These are phyloP conservation scores for Athene cunicularia DNA, from an alignment of 2,113 vertebrate genomes.

Conservation along the genomic window DNA sequence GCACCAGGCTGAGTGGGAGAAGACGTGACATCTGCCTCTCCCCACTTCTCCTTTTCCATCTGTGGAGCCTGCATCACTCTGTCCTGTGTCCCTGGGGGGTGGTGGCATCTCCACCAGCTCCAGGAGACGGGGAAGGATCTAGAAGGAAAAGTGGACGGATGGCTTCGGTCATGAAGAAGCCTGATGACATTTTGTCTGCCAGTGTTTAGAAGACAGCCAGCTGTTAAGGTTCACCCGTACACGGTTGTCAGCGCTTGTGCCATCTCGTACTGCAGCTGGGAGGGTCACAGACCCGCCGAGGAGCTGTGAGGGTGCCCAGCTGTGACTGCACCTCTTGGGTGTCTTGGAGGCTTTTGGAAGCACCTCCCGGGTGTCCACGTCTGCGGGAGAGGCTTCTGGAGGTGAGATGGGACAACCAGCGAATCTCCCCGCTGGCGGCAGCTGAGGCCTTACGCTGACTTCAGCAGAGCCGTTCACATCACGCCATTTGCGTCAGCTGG, in stretches of 20 bases:
- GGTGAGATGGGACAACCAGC: neutral
- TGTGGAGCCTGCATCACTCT: fast-evolving
- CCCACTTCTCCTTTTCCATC: too few relatives aligned
- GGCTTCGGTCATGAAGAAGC: neutral
- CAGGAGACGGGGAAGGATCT: neutral
- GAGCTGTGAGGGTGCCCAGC: too few relatives aligned
- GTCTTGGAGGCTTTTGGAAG: neutral
- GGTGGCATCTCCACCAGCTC: neutral
- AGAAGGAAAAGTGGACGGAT: too few relatives aligned
- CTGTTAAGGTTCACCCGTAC: fast-evolving
- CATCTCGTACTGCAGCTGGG: fast-evolving
- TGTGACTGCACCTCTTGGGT: too few relatives aligned
- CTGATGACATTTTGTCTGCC: neutral
- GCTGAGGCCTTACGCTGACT: fast-evolving
- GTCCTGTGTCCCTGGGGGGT: fast-evolving
- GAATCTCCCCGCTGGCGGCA: fast-evolving
- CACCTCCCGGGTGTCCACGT: fast-evolving
- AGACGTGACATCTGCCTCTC: neutral
- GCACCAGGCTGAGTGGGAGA: fast-evolving
- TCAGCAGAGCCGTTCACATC: neutral
- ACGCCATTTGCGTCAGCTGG: fast-evolving
- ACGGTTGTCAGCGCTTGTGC: neutral
- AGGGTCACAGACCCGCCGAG: neutral
- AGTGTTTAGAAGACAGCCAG: fast-evolving
- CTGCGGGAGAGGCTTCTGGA: neutral